Base-by-base conservation (phyloP, 2,797 vertebrate species). In the Notolepis coatsorum region DNA sequence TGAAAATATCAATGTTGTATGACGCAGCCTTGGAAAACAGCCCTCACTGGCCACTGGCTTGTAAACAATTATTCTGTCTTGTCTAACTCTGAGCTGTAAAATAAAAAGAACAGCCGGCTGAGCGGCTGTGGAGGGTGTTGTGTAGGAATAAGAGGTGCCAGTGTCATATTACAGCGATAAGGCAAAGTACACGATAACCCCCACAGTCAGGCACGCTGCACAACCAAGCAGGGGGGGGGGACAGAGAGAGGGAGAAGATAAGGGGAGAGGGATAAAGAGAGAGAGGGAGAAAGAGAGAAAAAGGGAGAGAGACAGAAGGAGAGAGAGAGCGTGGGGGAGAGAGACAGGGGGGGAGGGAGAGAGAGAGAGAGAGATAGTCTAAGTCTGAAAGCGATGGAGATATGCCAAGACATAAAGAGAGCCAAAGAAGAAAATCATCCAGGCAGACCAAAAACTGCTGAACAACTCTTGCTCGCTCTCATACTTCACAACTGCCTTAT, bases 121-220 rank as follows among this genome's bases (percentile, higher is more conserved):
- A 58, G 46, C 49, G 53, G 33, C 61, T 68, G 55, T 56, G 61
- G 46, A 51, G 48, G 76, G 55, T 65, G 79, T 73, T 81, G 57
- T 70, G 72, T 56, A 68, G 68, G 71, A 82, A 79, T 74, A 84
- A 84, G 79, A 84, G 82, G 77, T 42, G 72, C n/a, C n/a, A n/a
- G 85, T 82, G 85, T 89, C 80, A 84, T 71, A 77, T 88, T 84
- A 84, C 76, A 71, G 57, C 7, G 86, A 91, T 90, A 90, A 88
- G 79, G 33, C 17, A 48, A 73, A 73, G 73, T 83, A 82, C 84
- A 85, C 83, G 86, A 91, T 91, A 90, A 89, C 81, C 80, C 75
- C 54, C 69, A 82, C 76, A 82, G 81, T 81, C 71, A 73, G 66
- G 59, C 21, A 62, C 8, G 4, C 27, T 20, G 41, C 56, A 63